Evolutionary conservation across 2,888 invertebrate species (phyloP), one percentile per base, ranked within the genome.

Genomic region (Ptychoptera contaminata): DNA sequence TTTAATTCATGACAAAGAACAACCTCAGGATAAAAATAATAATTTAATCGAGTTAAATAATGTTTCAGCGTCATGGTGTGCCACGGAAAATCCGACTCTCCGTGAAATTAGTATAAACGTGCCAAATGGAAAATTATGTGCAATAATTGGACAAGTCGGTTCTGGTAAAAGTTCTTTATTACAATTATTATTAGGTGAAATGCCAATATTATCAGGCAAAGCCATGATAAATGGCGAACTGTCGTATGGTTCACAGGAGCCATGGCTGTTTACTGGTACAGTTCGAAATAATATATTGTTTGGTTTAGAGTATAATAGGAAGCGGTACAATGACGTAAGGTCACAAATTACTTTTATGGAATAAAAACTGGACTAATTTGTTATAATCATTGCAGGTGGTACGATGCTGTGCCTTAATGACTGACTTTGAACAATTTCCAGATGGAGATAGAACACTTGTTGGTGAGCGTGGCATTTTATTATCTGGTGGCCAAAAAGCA

Each of bases 401-500:
- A 10, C 60, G 55, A 43, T 62, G 61, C 44, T 65, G 64, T 54
- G 64, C 64, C 3, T 48, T 65, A 9, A 38, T 51, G 8, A 59
- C 63, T 0, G 64, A 65, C 47, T 65, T 65, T 39, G 59, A 69
- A 39, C 58, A 73, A 44, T 61, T 79, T 49, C 71, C 73, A 0
- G 64, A 68, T 49, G 74, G 76, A 8, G 79, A 79, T 52, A 63
- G 67, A 50, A 78, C 77, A 0, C 60, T 76, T 45, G 74, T 79
- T 1, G 94, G 91, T 1, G 90, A 91, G 58, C 70, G 86, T 11
- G 90, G 90, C 9, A 78, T 83, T 47, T 82, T 82, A 49, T 70
- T 91, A 11, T 85, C 85, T 51, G 90, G 90, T 50, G 77, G 90
- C 2, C 92, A 93, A 62, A 78, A 86, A 48, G 92, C 92, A 0